These are phyloP conservation scores for Drosophila eohydei DNA, from an alignment of 2,888 invertebrate species.

Conservation along the genomic window DNA sequence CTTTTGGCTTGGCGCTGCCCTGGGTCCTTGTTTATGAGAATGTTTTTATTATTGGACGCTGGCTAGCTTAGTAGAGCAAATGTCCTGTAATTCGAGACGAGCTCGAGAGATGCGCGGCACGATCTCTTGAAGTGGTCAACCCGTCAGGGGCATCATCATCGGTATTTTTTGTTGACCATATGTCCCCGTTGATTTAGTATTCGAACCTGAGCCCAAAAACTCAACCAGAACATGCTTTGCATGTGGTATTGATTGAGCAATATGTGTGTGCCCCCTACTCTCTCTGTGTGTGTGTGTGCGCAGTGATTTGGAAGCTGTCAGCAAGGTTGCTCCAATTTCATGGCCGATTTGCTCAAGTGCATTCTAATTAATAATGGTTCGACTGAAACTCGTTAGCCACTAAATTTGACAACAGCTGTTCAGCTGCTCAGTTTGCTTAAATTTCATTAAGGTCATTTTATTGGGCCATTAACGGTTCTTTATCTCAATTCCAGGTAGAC, in stretches of 20 bases:
- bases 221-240: constrained; percentile 56
- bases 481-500: constrained; percentile 40
- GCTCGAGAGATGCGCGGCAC: constrained; percentile 37
- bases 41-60: constrained; percentile 66
- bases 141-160: constrained; percentile 41
- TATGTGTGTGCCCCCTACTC: constrained; percentile 22
- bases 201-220: constrained; percentile 46
- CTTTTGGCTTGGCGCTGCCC: constrained; percentile 59
- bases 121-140: constrained; percentile 73
- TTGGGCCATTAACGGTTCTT: constrained; percentile 47
- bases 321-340: constrained; percentile 76
- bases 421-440: constrained; percentile 30
- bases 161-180: constrained; percentile 54
- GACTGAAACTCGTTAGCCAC: constrained; percentile 43
- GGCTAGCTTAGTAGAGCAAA: constrained; percentile 50
- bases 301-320: constrained; percentile 72
- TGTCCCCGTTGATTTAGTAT: constrained; percentile 62
- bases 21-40: constrained; percentile 64
- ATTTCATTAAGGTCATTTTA: constrained; percentile 34
- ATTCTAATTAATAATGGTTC: constrained; percentile 66
- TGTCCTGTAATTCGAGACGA: constrained; percentile 61
- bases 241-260: constrained; percentile 76
- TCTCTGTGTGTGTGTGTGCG: constrained; percentile 3
- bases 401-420: constrained; percentile 67
- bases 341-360: constrained; percentile 71